Conservation (phyloP, 2,888 invertebrate genomes). For the Chalcis sispes region DNA sequence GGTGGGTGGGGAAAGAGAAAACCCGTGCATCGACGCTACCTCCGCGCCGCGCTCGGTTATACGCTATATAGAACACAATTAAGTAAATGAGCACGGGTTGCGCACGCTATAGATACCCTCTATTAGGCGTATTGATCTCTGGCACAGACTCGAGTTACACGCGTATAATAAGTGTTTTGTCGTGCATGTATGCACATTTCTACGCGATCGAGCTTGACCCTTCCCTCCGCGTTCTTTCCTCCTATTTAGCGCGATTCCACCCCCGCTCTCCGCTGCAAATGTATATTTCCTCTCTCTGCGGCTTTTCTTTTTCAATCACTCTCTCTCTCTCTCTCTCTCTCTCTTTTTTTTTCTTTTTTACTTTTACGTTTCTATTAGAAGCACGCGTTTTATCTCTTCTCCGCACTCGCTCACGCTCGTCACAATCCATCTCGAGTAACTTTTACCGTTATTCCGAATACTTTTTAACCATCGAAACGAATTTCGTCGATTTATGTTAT, state of each 20-base stretch:
- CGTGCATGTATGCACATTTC: constrained; percentile 69
- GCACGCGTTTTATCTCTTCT: too few species aligned
- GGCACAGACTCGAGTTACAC: constrained; percentile 70
- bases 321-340: constrained; percentile 2
- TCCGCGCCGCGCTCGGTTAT: constrained; percentile 10
- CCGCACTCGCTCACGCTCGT: not conserved
- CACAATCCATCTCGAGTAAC: not conserved
- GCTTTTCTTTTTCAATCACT: not conserved
- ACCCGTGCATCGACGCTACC: not conserved
- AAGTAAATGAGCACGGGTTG: constrained; percentile 76
- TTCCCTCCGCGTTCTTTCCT: not conserved
- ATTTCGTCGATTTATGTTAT: not conserved
- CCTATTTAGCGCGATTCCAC: too few species aligned
- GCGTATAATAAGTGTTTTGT: constrained; percentile 73
- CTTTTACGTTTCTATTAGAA: too few species aligned
- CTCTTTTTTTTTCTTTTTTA: constrained; percentile 1
- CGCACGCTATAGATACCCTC: constrained; percentile 74
- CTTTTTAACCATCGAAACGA: too few species aligned
- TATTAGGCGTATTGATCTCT: constrained; percentile 76
- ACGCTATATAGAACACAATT: constrained; percentile 71
- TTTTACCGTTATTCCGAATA: too few species aligned
- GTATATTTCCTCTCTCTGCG: not conserved
- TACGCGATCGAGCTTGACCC: constrained; percentile 58
- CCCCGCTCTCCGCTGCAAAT: not conserved
- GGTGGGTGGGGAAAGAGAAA: not conserved